phyloP scores from a whole-genome alignment of 1,140 invertebrate species.

The Steinernema feltiae region DNA sequence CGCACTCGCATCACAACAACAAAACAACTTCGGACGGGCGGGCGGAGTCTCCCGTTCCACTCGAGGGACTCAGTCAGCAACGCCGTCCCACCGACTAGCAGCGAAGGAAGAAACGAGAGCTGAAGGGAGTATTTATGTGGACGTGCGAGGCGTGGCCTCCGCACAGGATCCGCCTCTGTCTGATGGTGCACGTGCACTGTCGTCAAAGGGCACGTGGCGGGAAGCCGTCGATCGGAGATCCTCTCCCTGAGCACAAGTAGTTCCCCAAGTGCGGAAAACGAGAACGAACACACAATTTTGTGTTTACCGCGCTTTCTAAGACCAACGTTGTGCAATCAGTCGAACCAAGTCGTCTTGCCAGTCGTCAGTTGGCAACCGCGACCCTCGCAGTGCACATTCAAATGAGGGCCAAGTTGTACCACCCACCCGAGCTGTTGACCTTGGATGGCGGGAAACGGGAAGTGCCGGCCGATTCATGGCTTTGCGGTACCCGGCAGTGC shows the following conservation, averaged over 20 bases:
- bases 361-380: neutral
- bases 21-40: neutral
- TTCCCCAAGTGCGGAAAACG: neutral
- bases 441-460: neutral
- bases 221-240: neutral
- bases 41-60: neutral
- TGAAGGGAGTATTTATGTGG: neutral
- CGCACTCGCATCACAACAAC: neutral
- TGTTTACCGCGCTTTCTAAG: too few species aligned
- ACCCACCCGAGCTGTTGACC: neutral
- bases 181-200: neutral
- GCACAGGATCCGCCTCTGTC: neutral
- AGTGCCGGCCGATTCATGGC: too few species aligned
- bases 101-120: neutral
- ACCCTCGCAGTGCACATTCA: neutral
- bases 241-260: neutral
- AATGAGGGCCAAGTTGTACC: neutral
- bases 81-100: neutral
- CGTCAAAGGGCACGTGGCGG: neutral
- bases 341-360: neutral
- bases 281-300: neutral
- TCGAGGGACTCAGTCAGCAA: too few species aligned
- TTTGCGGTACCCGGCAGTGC: neutral
- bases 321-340: neutral
- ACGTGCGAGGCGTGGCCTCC: neutral